These are phyloP conservation scores for Ernsta delagoae DNA, from an alignment of 2,888 invertebrate species.

Conservation along the genomic window DNA sequence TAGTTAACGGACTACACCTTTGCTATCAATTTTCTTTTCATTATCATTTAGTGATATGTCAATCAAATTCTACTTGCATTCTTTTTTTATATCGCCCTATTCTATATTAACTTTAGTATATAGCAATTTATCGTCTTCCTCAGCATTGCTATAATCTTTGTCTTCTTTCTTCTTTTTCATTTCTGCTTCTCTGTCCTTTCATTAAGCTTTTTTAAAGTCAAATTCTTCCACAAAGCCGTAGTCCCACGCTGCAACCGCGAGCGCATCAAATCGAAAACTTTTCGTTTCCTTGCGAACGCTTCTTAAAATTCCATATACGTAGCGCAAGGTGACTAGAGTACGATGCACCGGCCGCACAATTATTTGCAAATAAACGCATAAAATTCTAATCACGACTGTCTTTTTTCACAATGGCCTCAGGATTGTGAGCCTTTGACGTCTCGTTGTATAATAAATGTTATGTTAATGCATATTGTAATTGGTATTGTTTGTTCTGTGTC, in stretches of 20 bases:
- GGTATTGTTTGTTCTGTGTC: slow-evolving; percentile 58
- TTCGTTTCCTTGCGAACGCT: slow-evolving; percentile 43
- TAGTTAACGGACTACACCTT: no score
- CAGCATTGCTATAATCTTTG: no score
- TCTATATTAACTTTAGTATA: no score
- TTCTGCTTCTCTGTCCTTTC: not conserved
- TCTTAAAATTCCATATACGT: slow-evolving; percentile 66
- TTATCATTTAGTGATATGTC: no score
- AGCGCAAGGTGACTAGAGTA: slow-evolving; percentile 74
- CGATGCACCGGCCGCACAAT: slow-evolving; percentile 69
- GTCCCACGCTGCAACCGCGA: slow-evolving; percentile 43
- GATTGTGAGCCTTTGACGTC: slow-evolving; percentile 53
- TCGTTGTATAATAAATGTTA: slow-evolving; percentile 62
- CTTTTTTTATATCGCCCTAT: no score
- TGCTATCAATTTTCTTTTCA: no score
- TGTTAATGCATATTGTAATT: slow-evolving; percentile 65
- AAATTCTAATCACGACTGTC: slow-evolving; percentile 64
- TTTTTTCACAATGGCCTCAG: slow-evolving; percentile 59
- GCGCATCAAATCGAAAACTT: slow-evolving; percentile 44
- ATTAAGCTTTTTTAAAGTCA: not conserved
- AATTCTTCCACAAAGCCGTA: slow-evolving; percentile 24
- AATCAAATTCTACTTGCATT: no score
- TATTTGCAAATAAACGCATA: slow-evolving; percentile 70
- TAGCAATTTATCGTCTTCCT: no score
- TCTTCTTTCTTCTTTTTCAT: not conserved